These are phyloP conservation scores for Percina caprodes DNA, from an alignment of 2,113 vertebrate species.

Conservation along the genomic window DNA sequence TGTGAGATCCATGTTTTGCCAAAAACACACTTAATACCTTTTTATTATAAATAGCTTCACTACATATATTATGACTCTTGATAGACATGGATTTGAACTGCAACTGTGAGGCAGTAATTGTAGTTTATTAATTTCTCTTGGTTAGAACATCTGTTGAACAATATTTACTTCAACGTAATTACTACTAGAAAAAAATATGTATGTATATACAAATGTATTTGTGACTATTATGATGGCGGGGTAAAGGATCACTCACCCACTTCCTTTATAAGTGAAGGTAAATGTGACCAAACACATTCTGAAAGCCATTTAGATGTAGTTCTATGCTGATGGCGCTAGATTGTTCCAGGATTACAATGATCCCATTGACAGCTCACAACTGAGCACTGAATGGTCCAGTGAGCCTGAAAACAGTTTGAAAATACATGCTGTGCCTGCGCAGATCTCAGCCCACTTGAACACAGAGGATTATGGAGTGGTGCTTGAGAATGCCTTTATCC, in stretches of 20 bases:
- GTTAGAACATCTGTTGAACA: too few species aligned
- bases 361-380: constrained; percentile 23
- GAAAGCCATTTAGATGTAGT: not conserved
- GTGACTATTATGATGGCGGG: not conserved
- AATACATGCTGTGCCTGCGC: constrained; percentile 13
- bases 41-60: too few species aligned
- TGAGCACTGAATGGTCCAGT: constrained; percentile 17
- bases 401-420: constrained; percentile 6
- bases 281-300: constrained; percentile 13
- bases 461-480: not conserved
- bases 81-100: too few species aligned
- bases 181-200: not conserved
- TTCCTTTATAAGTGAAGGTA: not conserved
- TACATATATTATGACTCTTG: too few species aligned
- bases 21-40: too few species aligned
- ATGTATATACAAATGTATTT: not conserved
- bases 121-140: too few species aligned
- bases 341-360: constrained; percentile 42
- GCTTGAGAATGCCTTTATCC: not conserved
- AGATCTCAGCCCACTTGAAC: not conserved
- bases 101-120: too few species aligned
- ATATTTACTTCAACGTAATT: not conserved
- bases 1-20: too few species aligned
- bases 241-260: not conserved
- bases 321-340: not conserved